phyloP scores from a whole-genome alignment of 2,797 vertebrate species.

The Oryzias dopingdopingensis region DNA sequence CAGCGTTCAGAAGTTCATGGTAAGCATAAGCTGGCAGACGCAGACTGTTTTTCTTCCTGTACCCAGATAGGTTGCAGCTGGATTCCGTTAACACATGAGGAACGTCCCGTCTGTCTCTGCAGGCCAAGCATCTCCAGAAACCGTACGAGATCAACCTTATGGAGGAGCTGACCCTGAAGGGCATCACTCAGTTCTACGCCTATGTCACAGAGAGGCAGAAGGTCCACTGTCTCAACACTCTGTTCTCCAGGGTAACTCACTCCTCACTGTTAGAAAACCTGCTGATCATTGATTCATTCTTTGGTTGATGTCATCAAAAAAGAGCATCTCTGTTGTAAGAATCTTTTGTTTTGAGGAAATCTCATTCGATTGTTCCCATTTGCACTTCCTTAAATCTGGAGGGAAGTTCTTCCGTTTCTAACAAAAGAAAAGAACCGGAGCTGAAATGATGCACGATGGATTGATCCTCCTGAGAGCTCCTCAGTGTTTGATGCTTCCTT shows the following conservation, averaged over 20 bases:
- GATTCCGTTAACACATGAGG: background rate
- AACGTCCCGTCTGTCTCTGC: slow-evolving; percentile 2
- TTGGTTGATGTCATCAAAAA: too few relatives aligned
- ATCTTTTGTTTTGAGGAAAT: too few relatives aligned
- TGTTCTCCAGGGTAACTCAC: slow-evolving; percentile 81
- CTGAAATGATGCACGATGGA: background rate
- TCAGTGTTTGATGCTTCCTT: background rate
- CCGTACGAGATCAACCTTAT: slow-evolving; percentile 87
- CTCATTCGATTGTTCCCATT: too few relatives aligned
- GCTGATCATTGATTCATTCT: too few relatives aligned
- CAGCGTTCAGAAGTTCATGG: slow-evolving; percentile 87
- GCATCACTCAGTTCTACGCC: slow-evolving; percentile 84
- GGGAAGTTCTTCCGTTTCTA: too few relatives aligned
- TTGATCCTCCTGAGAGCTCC: too few relatives aligned
- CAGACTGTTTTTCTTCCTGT: slow-evolving; percentile 30
- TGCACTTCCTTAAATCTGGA: too few relatives aligned
- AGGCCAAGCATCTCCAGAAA: slow-evolving; percentile 81
- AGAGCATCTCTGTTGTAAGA: too few relatives aligned
- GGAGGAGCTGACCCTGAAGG: slow-evolving; percentile 86
- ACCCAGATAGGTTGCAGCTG: slow-evolving; percentile 11
- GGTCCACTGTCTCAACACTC: slow-evolving; percentile 80
- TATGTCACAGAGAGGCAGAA: slow-evolving; percentile 85
- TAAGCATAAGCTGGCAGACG: slow-evolving; percentile 51
- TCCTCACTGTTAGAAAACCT: background rate
- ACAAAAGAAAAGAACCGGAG: too few relatives aligned